These are phyloP conservation scores for Paraescarpia echinospica DNA, from an alignment of 1,140 invertebrate genomes.

Conservation along the genomic window DNA sequence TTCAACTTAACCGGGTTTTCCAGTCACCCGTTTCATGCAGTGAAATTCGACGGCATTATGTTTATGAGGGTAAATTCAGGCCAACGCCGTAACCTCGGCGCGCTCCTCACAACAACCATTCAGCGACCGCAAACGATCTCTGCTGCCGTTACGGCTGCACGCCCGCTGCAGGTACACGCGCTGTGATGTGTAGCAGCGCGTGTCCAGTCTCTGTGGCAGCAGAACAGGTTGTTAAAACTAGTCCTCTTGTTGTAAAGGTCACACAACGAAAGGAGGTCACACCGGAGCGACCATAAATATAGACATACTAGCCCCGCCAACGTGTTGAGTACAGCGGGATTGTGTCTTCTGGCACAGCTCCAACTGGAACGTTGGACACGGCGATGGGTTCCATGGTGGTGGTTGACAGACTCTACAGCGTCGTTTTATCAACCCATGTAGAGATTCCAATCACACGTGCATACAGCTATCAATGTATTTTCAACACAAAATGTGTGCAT, in stretches of 20 bases:
- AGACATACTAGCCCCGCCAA: background rate
- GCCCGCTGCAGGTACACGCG: background rate
- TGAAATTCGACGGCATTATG: background rate
- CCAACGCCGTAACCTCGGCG: no score
- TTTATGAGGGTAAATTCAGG: background rate
- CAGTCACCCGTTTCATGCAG: background rate
- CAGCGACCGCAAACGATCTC: background rate
- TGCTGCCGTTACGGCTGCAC: background rate
- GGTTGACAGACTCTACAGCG: background rate
- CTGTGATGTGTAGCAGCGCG: background rate
- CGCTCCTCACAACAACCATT: background rate
- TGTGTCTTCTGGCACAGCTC: background rate
- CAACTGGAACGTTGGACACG: background rate
- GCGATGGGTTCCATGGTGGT: background rate
- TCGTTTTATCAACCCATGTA: background rate
- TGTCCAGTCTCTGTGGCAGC: background rate
- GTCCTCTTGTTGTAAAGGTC: background rate
- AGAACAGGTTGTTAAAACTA: background rate
- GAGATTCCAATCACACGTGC: background rate
- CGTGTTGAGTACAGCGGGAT: background rate
- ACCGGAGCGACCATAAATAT: background rate
- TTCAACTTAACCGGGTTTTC: background rate
- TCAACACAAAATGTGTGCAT: background rate
- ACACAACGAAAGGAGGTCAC: background rate
- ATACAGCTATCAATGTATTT: background rate